Base-by-base conservation (phyloP, 2,888 invertebrate species). In the Candidula unifasciata region DNA sequence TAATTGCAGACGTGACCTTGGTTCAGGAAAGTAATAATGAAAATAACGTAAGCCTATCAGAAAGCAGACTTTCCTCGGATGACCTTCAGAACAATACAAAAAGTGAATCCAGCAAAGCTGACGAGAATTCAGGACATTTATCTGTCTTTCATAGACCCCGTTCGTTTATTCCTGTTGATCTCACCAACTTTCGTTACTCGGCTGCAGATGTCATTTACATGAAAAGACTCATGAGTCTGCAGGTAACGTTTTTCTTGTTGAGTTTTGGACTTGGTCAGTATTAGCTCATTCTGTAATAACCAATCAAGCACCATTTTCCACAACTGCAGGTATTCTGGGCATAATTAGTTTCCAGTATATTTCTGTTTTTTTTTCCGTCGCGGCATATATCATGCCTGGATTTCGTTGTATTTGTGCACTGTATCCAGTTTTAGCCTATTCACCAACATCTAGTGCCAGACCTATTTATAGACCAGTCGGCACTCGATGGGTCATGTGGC, bases 121-220 rank as follows among this genome's bases (percentile, higher is more conserved):
- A 57, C 10, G 21, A 57, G 3, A 60, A 60, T 18, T 57, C 54
- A 24, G 60, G 3, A 33, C 24, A 33, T n/a, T 73, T n/a, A 44
- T 52, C 35, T 35, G n/a, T 24, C 2, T 37, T 33, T 16, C 35
- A 27, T 44, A 44, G 73, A 2, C n/a, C 71, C 21, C 54, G 33
- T 21, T 33, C 52, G 10, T 24, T 52, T 30, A 80, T 69, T 24
- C 79, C 76, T 30, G 77, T 78, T 0, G 81, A 85, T 81, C 27
- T 85, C 21, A 60, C 74, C n/a, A 77, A 76, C 44, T 74, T 80
- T 24, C 54, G 82, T 10, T 87, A 85, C 66, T 78, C 84, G 3
- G 81, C 86, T n/a, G 83, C 86, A 18, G 88, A 88, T 64, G 52
- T 86, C 10, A 68, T 81, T 35, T 84, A 87, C 33, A 85, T 85